These are phyloP conservation scores for Macroramphosus scolopax DNA, from an alignment of 2,797 vertebrate genomes.

Conservation along the genomic window DNA sequence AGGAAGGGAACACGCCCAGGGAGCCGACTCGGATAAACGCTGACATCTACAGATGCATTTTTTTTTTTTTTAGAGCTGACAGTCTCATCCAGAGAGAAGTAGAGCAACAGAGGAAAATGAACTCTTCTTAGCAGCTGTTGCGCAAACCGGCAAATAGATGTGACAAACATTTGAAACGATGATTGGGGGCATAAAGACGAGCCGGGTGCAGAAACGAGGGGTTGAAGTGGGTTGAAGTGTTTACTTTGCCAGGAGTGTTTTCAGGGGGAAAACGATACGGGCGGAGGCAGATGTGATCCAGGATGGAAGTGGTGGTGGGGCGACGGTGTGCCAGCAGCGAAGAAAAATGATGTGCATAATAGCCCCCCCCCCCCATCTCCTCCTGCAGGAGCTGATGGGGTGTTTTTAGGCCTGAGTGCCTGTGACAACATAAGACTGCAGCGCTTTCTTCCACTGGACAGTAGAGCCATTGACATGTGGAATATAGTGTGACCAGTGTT, in stretches of 20 bases:
- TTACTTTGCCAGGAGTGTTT: slow-evolving; percentile 34
- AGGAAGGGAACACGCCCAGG: slow-evolving; percentile 1
- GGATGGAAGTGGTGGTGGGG: slow-evolving; percentile 10
- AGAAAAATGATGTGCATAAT: slow-evolving; percentile 65
- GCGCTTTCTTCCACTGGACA: slow-evolving; percentile 30
- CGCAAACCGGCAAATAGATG: slow-evolving; percentile 33
- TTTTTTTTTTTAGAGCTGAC: slow-evolving; percentile 30
- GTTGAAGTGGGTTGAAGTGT: slow-evolving; percentile 28
- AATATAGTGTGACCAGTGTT: too few relatives aligned
- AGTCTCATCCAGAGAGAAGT: slow-evolving; percentile 26
- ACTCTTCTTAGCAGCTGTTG: too few relatives aligned
- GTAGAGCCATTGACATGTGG: slow-evolving; percentile 34
- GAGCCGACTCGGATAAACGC: slow-evolving; percentile 30
- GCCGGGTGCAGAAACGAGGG: slow-evolving; percentile 23
- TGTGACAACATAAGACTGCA: slow-evolving; percentile 32
- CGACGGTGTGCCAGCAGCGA: slow-evolving; percentile 51
- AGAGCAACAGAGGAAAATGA: slow-evolving; percentile 4
- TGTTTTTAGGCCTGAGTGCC: slow-evolving; percentile 47
- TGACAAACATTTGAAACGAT: slow-evolving; percentile 38
- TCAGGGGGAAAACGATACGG: slow-evolving; percentile 38
- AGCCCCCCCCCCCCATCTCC: slow-evolving; percentile 63
- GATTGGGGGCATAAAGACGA: slow-evolving; percentile 28
- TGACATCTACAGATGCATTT: slow-evolving; percentile 34
- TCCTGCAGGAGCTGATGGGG: slow-evolving; percentile 57
- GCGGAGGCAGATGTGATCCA: slow-evolving; percentile 30